Percentiles rank a stretch among this genome's conserved stretches.
These are phyloP conservation scores for Pseudomyrmex flavicornis DNA, from an alignment of 1,140 invertebrate genomes.

Conservation along the genomic window DNA sequence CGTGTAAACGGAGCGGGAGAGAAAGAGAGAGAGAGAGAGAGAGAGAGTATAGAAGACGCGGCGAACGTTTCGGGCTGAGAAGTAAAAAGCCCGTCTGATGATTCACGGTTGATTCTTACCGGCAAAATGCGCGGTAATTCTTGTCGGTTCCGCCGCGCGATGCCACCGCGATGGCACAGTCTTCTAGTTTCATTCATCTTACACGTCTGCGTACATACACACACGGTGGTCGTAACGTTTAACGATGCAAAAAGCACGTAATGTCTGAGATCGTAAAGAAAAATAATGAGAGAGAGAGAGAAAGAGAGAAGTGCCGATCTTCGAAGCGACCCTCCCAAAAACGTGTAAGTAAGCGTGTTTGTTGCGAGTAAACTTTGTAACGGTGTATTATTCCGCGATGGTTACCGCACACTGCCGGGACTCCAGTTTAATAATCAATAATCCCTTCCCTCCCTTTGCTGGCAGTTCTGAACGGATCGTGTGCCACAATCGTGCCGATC, in stretches of 20 bases:
- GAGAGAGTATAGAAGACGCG: neutral
- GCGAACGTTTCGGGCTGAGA: conserved; percentile 26
- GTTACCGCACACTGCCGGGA: conserved; percentile 61
- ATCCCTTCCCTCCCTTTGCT: conserved; percentile 73
- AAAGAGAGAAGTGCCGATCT: too few species aligned
- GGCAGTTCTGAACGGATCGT: conserved; percentile 76
- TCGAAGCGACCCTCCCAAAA: neutral
- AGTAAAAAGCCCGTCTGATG: conserved; percentile 39
- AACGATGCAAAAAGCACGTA: conserved; percentile 1
- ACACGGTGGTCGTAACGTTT: conserved; percentile 6
- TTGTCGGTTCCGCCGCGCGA: conserved; percentile 56
- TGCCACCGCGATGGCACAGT: conserved; percentile 27
- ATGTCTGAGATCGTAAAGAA: neutral
- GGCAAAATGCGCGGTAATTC: conserved; percentile 67
- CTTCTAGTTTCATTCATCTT: conserved; percentile 68
- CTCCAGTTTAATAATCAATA: conserved; percentile 83
- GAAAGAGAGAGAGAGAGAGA: too few species aligned
- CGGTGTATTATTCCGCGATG: conserved; percentile 50
- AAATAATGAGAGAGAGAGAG: neutral
- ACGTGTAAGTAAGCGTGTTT: neutral
- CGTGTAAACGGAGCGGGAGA: conserved; percentile 45
- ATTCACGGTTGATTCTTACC: conserved; percentile 68
- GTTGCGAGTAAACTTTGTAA: conserved; percentile 14
- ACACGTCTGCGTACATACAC: neutral
- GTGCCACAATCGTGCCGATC: conserved; percentile 66